Conservation (phyloP, 2,113 vertebrate genomes). For the Hippopotamus amphibius region DNA sequence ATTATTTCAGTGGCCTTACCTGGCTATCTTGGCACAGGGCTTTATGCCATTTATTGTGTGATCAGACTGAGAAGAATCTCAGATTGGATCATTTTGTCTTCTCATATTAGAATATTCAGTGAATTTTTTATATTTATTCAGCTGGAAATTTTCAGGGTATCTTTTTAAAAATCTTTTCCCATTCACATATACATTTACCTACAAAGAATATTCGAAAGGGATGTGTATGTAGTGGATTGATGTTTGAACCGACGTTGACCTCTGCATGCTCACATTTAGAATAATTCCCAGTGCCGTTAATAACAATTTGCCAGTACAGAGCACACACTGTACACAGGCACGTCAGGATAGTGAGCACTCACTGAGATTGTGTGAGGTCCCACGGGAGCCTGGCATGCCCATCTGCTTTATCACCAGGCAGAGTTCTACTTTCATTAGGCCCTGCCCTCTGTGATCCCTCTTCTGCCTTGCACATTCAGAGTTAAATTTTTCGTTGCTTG, state of each 20-base stretch:
- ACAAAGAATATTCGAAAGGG: constrained; percentile 4
- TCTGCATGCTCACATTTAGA: constrained; percentile 29
- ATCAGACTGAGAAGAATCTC: neutral
- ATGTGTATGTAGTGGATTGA: constrained; percentile 19
- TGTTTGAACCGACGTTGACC: neutral
- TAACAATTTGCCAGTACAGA: neutral
- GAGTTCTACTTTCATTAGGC: neutral
- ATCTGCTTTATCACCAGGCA: neutral
- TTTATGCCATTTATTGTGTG: constrained; percentile 13
- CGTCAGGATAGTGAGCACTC: neutral
- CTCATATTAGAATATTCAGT: neutral
- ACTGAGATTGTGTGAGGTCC: neutral
- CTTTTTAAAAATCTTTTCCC: neutral
- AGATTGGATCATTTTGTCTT: constrained; percentile 8
- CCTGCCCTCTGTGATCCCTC: neutral
- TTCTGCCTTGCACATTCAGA: neutral
- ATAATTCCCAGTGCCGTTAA: neutral
- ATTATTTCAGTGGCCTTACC: constrained; percentile 25
- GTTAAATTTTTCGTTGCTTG: neutral
- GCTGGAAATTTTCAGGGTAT: neutral
- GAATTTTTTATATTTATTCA: neutral
- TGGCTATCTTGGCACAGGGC: neutral
- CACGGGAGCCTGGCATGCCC: neutral
- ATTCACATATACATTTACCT: constrained; percentile 2
- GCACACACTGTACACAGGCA: neutral